A percentile compares a stretch with the other conserved stretches of the same genome.
Conservation (phyloP, 2,113 vertebrate genomes). For the Neotragus pygmaeus region DNA sequence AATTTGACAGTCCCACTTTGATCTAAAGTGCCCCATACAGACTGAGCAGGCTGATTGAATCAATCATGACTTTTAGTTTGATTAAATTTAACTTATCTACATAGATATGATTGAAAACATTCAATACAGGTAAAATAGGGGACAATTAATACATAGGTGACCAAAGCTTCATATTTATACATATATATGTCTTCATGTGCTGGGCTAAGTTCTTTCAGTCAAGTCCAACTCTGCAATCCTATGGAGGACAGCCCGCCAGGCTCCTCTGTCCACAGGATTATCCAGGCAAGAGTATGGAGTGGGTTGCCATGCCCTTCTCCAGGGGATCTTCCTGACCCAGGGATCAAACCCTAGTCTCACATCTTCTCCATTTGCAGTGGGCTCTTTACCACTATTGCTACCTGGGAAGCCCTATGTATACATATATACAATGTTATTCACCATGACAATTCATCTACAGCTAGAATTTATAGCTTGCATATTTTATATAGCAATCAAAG, state of each 20-base stretch:
- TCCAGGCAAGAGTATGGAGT: neutral
- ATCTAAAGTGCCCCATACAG: neutral
- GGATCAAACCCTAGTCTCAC: neutral
- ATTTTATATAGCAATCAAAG: neutral
- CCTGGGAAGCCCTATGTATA: neutral
- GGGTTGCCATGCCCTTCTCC: neutral
- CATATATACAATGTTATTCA: neutral
- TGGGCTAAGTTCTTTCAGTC: neutral
- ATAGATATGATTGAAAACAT: neutral
- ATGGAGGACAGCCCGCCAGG: neutral
- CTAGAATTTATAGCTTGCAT: neutral
- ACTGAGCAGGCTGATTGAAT: neutral
- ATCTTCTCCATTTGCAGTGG: neutral
- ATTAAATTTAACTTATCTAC: conserved; percentile 40
- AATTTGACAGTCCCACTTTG: conserved; percentile 23
- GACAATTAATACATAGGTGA: neutral
- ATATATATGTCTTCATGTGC: neutral
- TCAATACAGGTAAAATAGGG: neutral
- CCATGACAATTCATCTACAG: no score
- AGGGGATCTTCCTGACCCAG: neutral
- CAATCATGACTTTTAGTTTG: conserved; percentile 45
- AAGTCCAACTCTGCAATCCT: neutral
- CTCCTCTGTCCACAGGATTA: neutral
- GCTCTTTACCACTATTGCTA: neutral
- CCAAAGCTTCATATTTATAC: neutral